Percentiles rank a stretch among this genome's conserved stretches.
Evolutionary conservation across 2,797 vertebrate genomes (phyloP).

Genomic region (Gobionotothen gibberifrons): DNA sequence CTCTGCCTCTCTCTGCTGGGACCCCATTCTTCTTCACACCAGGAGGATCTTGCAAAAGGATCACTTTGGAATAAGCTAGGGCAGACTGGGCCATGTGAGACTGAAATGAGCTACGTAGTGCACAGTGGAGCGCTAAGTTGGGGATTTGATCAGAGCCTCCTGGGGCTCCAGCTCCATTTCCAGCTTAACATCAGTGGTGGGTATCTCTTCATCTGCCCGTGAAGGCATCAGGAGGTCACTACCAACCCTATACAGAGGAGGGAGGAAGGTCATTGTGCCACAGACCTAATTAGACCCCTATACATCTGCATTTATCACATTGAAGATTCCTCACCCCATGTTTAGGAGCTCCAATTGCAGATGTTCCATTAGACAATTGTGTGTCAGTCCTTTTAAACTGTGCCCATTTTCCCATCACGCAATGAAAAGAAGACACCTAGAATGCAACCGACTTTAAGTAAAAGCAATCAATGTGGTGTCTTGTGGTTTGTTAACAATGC

Average conservation of each 20-base stretch:
- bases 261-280: constrained; percentile 33
- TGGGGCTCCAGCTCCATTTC: constrained; percentile 65
- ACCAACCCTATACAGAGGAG: constrained; percentile 57
- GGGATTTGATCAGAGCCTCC: constrained; percentile 74
- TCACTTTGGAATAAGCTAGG: constrained; percentile 56
- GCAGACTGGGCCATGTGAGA: constrained; percentile 48
- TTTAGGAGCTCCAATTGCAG: constrained; percentile 18
- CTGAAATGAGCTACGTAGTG: constrained; percentile 59
- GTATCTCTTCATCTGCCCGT: constrained; percentile 77
- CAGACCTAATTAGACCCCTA: constrained; percentile 61
- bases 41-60: constrained; percentile 45
- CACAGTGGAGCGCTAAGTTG: constrained; percentile 62
- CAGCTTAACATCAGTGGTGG: constrained; percentile 76
- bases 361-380: constrained; percentile 14
- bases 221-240: constrained; percentile 76
- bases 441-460: background rate
- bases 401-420: background rate
- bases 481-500: constrained; percentile 23
- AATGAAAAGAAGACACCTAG: constrained; percentile 5
- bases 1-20: constrained; percentile 37
- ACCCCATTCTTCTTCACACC: constrained; percentile 43
- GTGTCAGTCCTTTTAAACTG: constrained; percentile 25
- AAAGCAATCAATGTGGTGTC: constrained; percentile 16
- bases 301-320: constrained; percentile 48
- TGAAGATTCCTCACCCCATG: constrained; percentile 24